These are phyloP conservation scores for Coendou prehensilis DNA, from an alignment of 2,797 vertebrate genomes.

Conservation along the genomic window DNA sequence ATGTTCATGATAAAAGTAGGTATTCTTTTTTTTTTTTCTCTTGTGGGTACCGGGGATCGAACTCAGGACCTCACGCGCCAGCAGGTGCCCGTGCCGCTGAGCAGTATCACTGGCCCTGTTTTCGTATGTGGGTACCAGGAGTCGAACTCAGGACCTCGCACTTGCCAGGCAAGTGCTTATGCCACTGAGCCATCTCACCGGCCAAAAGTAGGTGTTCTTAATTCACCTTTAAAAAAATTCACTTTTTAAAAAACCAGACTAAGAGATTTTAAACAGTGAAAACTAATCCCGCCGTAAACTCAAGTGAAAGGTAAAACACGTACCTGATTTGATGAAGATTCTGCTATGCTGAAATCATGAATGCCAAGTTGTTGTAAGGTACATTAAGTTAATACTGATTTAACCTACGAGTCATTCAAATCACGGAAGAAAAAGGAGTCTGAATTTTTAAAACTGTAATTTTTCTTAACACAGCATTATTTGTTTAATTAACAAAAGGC, in stretches of 20 bases:
- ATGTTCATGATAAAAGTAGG: not conserved
- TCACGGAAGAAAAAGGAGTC: not conserved
- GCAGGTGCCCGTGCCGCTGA: too few relatives aligned
- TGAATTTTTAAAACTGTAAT: not conserved
- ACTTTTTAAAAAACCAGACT: not conserved
- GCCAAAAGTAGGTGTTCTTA: not conserved
- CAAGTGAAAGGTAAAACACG: not conserved
- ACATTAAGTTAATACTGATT: not conserved
- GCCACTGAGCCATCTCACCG: too few relatives aligned
- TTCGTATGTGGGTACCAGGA: too few relatives aligned
- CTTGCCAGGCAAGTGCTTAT: too few relatives aligned
- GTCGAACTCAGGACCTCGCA: too few relatives aligned
- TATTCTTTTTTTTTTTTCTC: too few relatives aligned
- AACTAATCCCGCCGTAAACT: slow-evolving; percentile 13
- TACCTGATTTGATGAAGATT: not conserved
- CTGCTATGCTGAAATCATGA: slow-evolving; percentile 11
- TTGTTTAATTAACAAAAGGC: not conserved
- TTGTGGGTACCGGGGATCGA: too few relatives aligned
- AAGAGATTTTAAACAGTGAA: slow-evolving; percentile 24
- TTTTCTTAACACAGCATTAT: not conserved
- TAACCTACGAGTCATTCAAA: slow-evolving; percentile 4
- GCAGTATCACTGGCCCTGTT: too few relatives aligned
- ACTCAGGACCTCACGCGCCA: too few relatives aligned
- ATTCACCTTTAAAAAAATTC: too few relatives aligned
- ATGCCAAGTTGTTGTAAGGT: not conserved